Conservation (phyloP, 2,888 invertebrate species). For the Atrina japonica region DNA sequence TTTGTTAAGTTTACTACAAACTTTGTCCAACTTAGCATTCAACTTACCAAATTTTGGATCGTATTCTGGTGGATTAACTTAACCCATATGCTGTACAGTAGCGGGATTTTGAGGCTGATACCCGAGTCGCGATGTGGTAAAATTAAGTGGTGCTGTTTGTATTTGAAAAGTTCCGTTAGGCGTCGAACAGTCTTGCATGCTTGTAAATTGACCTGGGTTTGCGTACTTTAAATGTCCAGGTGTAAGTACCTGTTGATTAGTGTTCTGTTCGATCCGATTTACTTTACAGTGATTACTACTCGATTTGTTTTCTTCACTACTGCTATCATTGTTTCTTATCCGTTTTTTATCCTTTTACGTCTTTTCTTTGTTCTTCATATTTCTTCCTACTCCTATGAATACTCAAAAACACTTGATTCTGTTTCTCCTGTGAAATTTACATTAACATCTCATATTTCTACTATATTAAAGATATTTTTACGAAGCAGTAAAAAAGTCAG, state of each 20-base stretch:
- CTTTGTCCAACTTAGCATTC: neutral
- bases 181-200: no score
- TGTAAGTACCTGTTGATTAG: neutral
- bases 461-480: no score
- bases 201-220: slow-evolving; percentile 7
- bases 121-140: neutral
- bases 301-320: neutral
- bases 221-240: slow-evolving; percentile 3
- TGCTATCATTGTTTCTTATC: neutral
- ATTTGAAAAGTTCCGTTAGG: neutral
- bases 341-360: slow-evolving; percentile 5
- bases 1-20: neutral
- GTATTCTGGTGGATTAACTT: neutral
- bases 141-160: slow-evolving; percentile 1
- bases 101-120: slow-evolving; percentile 1
- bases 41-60: neutral
- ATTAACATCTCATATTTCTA: no score
- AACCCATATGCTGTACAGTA: neutral
- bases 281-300: neutral
- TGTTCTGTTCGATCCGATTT: neutral
- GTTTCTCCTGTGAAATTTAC: no score
- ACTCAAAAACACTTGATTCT: no score
- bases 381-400: neutral
- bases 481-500: no score
- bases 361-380: neutral